Evolutionary conservation across 1,140 invertebrate genomes (phyloP).

Genomic region (Drosophila elegans): DNA sequence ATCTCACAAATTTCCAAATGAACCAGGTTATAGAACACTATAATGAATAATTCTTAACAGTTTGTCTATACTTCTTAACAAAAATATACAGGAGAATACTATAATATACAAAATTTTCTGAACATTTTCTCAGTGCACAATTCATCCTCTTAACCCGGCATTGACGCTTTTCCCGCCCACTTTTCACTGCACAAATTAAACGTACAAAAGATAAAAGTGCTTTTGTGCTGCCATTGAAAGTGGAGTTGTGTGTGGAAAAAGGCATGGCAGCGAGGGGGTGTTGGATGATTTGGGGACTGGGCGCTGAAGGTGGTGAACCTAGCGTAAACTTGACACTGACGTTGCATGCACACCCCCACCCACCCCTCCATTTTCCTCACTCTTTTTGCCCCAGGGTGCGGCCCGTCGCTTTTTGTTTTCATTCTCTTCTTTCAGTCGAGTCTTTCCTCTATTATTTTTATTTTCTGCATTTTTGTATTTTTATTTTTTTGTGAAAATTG

Average conservation of each 20-base stretch:
- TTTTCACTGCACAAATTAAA: conserved; percentile 68
- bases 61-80: no score
- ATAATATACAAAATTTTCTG: no score
- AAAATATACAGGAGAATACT: no score
- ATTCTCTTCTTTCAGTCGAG: conserved; percentile 37
- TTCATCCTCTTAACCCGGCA: background rate
- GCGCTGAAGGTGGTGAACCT: conserved; percentile 26
- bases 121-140: background rate
- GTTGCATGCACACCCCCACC: conserved; percentile 32
- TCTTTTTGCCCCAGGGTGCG: conserved; percentile 38
- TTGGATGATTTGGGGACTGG: background rate
- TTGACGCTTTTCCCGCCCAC: conserved; percentile 19
- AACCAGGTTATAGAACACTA: no score
- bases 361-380: conserved; percentile 3
- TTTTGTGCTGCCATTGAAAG: conserved; percentile 83
- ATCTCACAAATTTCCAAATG: no score
- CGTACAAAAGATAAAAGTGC: conserved; percentile 76
- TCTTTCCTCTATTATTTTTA: conserved; percentile 31
- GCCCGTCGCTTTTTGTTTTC: conserved; percentile 45
- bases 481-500: conserved; percentile 73
- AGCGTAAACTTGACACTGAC: conserved; percentile 83
- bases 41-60: no score
- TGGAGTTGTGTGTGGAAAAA: conserved; percentile 60
- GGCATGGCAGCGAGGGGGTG: background rate
- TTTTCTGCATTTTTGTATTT: conserved; percentile 17